Conservation (phyloP, 2,113 vertebrate species). For the Lycaon pictus region DNA sequence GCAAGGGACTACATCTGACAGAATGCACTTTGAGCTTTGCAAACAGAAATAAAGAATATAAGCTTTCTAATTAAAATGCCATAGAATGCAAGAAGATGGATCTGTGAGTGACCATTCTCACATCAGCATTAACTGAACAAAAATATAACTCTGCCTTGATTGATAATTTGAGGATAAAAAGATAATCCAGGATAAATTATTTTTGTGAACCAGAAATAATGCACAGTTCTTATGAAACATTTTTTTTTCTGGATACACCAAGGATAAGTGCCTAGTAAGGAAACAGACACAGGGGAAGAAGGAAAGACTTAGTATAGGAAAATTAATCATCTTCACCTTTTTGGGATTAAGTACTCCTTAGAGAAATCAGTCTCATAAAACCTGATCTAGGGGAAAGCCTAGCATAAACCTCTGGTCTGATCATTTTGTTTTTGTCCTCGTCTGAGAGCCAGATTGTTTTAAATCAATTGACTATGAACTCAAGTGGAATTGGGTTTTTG, state of each 20-base stretch:
- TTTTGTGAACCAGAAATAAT: neutral
- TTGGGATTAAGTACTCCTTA: neutral
- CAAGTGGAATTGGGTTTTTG: neutral
- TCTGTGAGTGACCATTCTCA: neutral
- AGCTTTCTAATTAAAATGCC: neutral
- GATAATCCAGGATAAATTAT: constrained; percentile 2
- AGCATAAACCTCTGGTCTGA: constrained; percentile 29
- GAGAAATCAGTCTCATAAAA: constrained; percentile 51
- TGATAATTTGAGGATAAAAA: constrained; percentile 26
- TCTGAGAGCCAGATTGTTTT: constrained; percentile 28
- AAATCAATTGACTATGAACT: constrained; percentile 15
- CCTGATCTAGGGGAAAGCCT: neutral
- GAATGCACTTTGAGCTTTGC: neutral
- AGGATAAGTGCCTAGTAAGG: neutral
- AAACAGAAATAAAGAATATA: constrained; percentile 3
- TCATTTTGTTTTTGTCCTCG: constrained; percentile 6
- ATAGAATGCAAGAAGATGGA: constrained; percentile 23
- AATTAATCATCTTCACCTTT: constrained; percentile 37
- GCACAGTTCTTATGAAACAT: neutral
- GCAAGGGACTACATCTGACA: neutral
- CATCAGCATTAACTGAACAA: neutral
- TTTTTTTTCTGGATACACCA: neutral
- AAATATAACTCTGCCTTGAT: neutral
- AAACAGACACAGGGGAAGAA: neutral
- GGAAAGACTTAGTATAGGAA: neutral